Evolutionary conservation across 1,140 invertebrate species (phyloP), one percentile per base, ranked within the genome.

Genomic region (Dolichoris vasculosae): DNA sequence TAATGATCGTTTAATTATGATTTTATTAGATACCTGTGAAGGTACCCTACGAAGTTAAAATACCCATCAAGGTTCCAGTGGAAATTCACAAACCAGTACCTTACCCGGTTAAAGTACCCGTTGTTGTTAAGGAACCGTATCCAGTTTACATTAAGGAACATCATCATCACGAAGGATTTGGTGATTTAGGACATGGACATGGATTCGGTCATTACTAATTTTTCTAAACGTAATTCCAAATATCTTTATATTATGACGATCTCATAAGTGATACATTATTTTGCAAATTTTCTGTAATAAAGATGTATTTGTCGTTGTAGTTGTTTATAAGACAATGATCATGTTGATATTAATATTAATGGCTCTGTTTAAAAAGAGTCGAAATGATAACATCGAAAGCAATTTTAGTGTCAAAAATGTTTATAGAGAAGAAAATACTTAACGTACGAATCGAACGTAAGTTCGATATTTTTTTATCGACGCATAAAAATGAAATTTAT

Each of bases 61-160:
- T 87, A 84, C 92, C 89, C 83, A 92, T 92, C 86, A 95, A 94
- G 88, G 94, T 94, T 20, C 94, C 94, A 55, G 91, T 94, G 11
- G 94, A 94, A 84, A 94, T 95, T 0, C 90, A 93, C 26, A 93
- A 94, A 17, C 89, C 88, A 32, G 89, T 91, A 32, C 92, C 93
- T 6, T 91, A 91, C 20, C 91, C 92, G 46, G 91, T 93, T 63
- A 91, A 92, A 76, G 90, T 92, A 30, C 91, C 90, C 0, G 73
- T 90, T 90, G 84, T 93, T 90, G 83, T 93, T 43, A 91, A 92
- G 78, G 91, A 94, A 85, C 94, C 94, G 51, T 94, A 95, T n/a
- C 95, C 95, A n/a, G 93, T 95, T 32, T 89, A 90, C 48, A 87
- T 94, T 20, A 89, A 91, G 69, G 87, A 89, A 7, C 91, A 91